Conservation (phyloP, 2,888 invertebrate genomes). For the Lapara coniferarum region DNA sequence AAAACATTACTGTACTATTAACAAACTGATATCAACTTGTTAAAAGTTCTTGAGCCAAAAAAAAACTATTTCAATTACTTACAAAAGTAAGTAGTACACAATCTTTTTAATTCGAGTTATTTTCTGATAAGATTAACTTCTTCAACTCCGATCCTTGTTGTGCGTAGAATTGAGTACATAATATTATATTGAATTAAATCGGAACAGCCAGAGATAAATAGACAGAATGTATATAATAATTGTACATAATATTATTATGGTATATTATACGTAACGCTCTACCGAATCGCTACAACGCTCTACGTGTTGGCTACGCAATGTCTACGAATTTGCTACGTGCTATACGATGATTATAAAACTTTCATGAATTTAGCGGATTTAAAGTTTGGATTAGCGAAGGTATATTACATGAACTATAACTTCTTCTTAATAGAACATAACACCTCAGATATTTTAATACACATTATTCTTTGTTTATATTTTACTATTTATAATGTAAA, state of each 20-base stretch:
- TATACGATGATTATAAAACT: neutral
- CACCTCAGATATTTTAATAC: too few relatives aligned
- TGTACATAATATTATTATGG: neutral
- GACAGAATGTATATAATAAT: neutral
- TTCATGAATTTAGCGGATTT: neutral
- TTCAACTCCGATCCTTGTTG: too few relatives aligned
- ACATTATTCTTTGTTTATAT: too few relatives aligned
- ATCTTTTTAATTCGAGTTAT: neutral
- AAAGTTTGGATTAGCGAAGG: too few relatives aligned
- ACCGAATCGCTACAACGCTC: neutral
- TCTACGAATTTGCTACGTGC: neutral
- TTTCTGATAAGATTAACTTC: neutral
- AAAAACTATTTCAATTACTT: slow-evolving; percentile 6
- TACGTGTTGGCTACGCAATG: neutral
- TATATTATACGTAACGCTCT: neutral
- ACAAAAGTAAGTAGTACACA: too few relatives aligned
- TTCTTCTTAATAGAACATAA: too few relatives aligned
- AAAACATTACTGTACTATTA: neutral
- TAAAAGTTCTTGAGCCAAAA: slow-evolving; percentile 1
- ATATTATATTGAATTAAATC: neutral
- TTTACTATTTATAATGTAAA: too few relatives aligned
- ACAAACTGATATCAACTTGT: slow-evolving; percentile 5
- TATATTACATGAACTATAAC: too few relatives aligned
- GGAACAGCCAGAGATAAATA: neutral
- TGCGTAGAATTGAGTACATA: too few relatives aligned